phyloP scores from a whole-genome alignment of 2,113 vertebrate genomes.

The Enhydra lutris region DNA sequence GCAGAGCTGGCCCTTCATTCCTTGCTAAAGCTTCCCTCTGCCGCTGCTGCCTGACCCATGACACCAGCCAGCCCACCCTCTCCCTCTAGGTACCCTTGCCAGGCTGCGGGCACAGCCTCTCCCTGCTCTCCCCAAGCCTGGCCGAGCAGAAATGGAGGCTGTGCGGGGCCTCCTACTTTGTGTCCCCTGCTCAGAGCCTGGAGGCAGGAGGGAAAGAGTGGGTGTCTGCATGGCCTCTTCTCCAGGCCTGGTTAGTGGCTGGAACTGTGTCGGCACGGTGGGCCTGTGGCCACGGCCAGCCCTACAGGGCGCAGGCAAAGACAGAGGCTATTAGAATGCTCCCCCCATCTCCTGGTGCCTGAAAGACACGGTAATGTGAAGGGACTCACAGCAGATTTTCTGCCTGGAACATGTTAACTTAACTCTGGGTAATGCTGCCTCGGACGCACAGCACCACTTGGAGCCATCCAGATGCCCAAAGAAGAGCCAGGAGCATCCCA shows the following conservation, averaged over 20 bases:
- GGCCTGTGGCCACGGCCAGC: not conserved
- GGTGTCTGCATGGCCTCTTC: not conserved
- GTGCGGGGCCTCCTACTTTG: not conserved
- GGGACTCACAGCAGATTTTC: not conserved
- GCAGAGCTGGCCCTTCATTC: not conserved
- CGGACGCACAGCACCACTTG: accelerated
- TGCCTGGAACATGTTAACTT: not conserved
- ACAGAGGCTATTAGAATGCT: constrained; percentile 38
- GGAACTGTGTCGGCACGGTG: not conserved
- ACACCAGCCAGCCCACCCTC: not conserved
- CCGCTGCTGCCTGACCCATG: not conserved
- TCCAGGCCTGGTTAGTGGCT: constrained; percentile 32
- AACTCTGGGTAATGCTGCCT: not conserved
- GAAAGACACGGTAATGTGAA: not conserved
- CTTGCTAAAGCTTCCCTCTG: not conserved
- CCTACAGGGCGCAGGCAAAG: not conserved
- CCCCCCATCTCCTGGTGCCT: constrained; percentile 26
- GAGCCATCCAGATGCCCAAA: accelerated
- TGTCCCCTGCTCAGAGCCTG: not conserved
- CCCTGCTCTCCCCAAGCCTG: not conserved
- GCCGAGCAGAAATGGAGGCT: not conserved
- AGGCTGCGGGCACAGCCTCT: not conserved
- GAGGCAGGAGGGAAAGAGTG: not conserved
- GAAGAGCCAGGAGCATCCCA: not conserved
- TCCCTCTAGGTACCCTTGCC: not conserved